Percentiles rank a stretch among this genome's conserved stretches.
These are phyloP conservation scores for Poecilia latipinna DNA, from an alignment of 2,113 vertebrate species.

Conservation along the genomic window DNA sequence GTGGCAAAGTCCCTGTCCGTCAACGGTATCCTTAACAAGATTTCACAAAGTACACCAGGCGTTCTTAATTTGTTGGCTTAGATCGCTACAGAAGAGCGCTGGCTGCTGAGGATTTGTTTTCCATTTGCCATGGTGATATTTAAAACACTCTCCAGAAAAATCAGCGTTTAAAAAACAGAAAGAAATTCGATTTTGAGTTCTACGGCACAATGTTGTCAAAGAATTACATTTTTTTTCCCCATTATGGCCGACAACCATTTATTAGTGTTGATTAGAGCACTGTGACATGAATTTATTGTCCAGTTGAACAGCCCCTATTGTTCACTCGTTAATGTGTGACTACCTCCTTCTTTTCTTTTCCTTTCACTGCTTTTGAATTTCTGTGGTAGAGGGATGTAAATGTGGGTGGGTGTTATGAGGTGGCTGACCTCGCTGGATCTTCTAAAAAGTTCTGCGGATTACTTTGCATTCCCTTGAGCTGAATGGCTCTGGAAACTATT, in stretches of 20 bases:
- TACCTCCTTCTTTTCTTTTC: constrained; percentile 42
- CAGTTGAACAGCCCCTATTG: constrained; percentile 44
- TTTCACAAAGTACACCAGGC: constrained; percentile 73
- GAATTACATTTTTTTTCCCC: constrained; percentile 29
- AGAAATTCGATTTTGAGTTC: constrained; percentile 11
- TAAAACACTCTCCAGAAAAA: constrained; percentile 26
- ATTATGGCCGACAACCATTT: constrained; percentile 19
- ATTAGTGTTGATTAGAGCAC: not conserved
- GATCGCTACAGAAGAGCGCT: constrained; percentile 41
- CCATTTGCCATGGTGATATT: constrained; percentile 30
- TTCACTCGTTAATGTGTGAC: constrained; percentile 51
- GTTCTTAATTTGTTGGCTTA: constrained; percentile 75
- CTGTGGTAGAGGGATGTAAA: constrained; percentile 43
- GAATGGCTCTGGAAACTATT: constrained; percentile 75
- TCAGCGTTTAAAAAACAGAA: constrained; percentile 15
- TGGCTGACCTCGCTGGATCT: constrained; percentile 45
- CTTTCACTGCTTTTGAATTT: constrained; percentile 40
- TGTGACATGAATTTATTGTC: constrained; percentile 31
- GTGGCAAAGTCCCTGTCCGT: constrained; percentile 68
- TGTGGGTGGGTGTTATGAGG: constrained; percentile 45
- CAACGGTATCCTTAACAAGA: constrained; percentile 73
- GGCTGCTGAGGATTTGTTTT: constrained; percentile 54
- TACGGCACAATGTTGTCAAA: constrained; percentile 3
- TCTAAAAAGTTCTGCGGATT: constrained; percentile 64
- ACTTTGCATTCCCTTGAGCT: constrained; percentile 60